Conservation (phyloP, 2,888 invertebrate genomes). For the Tetragonisca angustula region DNA sequence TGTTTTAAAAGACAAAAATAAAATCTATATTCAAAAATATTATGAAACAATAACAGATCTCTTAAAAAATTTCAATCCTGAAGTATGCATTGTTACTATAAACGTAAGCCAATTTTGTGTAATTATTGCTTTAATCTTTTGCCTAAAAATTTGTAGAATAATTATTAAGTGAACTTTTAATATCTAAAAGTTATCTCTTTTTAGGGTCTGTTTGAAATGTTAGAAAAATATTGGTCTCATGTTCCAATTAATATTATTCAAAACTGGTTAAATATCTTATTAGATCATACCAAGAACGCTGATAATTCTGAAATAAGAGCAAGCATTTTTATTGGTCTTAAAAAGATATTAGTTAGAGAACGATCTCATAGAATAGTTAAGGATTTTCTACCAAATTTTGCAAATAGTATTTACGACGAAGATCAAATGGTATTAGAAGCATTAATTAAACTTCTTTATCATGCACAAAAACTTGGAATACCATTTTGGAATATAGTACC, state of each 20-base stretch:
- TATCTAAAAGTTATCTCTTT: slow-evolving; percentile 10
- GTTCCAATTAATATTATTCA: slow-evolving; percentile 52
- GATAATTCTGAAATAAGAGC: slow-evolving; percentile 58
- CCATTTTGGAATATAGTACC: slow-evolving; percentile 63
- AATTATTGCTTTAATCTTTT: background rate
- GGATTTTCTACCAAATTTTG: slow-evolving; percentile 54
- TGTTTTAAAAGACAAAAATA: slow-evolving; percentile 22
- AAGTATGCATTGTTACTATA: slow-evolving; percentile 65
- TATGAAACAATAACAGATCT: slow-evolving; percentile 64
- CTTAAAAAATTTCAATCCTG: slow-evolving; percentile 56
- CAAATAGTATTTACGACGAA: slow-evolving; percentile 58
- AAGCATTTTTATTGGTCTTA: slow-evolving; percentile 61
- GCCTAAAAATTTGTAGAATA: too few relatives aligned
- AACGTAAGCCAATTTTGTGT: slow-evolving; percentile 54
- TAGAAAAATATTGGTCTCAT: slow-evolving; percentile 59
- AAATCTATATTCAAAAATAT: slow-evolving; percentile 46
- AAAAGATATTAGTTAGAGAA: slow-evolving; percentile 49
- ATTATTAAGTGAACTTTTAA: background rate
- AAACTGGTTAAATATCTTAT: slow-evolving; percentile 62
- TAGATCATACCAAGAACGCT: slow-evolving; percentile 46
- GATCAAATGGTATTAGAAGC: slow-evolving; percentile 52
- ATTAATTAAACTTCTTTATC: slow-evolving; percentile 60
- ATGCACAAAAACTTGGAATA: slow-evolving; percentile 46
- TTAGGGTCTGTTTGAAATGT: slow-evolving; percentile 62
- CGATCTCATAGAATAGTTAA: slow-evolving; percentile 42